Conservation (phyloP, 2,797 vertebrate genomes). For the Mycteria americana region DNA sequence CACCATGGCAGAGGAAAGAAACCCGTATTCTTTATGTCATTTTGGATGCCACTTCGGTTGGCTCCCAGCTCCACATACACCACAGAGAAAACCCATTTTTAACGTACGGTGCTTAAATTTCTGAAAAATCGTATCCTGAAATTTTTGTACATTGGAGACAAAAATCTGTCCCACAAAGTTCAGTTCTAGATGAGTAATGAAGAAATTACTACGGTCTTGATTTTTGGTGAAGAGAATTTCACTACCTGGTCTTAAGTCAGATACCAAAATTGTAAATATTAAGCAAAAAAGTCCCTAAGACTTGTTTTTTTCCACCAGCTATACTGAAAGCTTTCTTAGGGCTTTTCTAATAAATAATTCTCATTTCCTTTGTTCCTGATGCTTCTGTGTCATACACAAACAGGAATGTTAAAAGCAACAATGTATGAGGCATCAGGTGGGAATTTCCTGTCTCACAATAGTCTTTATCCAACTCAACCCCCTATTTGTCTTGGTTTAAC, state of each 20-base stretch:
- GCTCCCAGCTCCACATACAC: not conserved
- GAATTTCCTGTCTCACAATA: conserved; percentile 37
- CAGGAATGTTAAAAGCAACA: not conserved
- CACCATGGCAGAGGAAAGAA: not conserved
- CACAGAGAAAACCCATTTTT: not conserved
- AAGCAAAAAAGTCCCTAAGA: not conserved
- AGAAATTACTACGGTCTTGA: not conserved
- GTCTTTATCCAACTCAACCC: not conserved
- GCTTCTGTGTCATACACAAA: not conserved
- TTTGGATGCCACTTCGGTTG: not conserved
- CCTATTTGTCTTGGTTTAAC: not conserved
- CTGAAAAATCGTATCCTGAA: not conserved
- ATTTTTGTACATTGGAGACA: not conserved
- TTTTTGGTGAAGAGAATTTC: not conserved
- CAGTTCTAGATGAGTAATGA: not conserved
- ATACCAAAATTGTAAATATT: not conserved
- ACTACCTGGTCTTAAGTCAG: not conserved
- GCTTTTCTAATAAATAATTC: not conserved
- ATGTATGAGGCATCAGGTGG: conserved; percentile 19
- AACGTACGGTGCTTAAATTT: not conserved
- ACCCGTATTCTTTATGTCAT: not conserved
- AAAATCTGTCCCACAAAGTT: not conserved
- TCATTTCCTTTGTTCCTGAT: conserved; percentile 25
- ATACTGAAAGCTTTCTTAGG: not conserved
- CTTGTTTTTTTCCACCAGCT: not conserved